Evolutionary conservation across 2,797 vertebrate species (phyloP), one percentile per base, ranked within the genome.

Genomic region (Salmo trutta): DNA sequence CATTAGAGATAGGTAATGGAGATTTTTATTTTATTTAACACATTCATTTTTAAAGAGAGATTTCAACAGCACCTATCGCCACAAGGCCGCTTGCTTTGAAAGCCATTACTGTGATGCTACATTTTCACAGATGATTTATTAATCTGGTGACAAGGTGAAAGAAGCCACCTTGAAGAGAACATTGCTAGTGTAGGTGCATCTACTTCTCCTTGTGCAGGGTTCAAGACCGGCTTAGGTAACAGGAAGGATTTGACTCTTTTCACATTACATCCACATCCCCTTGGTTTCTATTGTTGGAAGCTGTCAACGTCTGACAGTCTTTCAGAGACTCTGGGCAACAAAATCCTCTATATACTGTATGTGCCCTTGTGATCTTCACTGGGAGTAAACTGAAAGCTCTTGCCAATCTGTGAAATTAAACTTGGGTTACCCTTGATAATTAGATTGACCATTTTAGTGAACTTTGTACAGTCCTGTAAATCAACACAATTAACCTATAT

Each of bases 101-200:
- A 94, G 91, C 92, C 93, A 92, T 89, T 93, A 89, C 91, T 90
- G 91, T 93, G 91, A 92, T 78, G 86, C 82, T 81, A 85, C 92
- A 93, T 91, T 94, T 91, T 90, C 88, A 83, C 85, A 86, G 90
- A 94, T 94, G 88, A 94, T 92, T 95, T 95, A 94, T 94, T 94
- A 88, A 95, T 94, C 84, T 67, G 47, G 84, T 85, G 75, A 83
- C 74, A 88, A 94, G 88, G 91, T 91, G 91, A 85, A 87, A 93
- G 90, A 93, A 92, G 88, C 89, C 85, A 83, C 80, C 82, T 79
- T 73, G 21, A 15, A 69, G 83, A 76, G 81, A 85, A 82, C 59
- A 64, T 14, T 27, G 59, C 21, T 14, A 14, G 59, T 8, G 15
- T 77, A 59, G 68, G 71, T 78, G 41, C 79, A 53, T 56, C 73